phyloP scores from a whole-genome alignment of 2,113 vertebrate genomes.

The Mastomys natalensis region DNA sequence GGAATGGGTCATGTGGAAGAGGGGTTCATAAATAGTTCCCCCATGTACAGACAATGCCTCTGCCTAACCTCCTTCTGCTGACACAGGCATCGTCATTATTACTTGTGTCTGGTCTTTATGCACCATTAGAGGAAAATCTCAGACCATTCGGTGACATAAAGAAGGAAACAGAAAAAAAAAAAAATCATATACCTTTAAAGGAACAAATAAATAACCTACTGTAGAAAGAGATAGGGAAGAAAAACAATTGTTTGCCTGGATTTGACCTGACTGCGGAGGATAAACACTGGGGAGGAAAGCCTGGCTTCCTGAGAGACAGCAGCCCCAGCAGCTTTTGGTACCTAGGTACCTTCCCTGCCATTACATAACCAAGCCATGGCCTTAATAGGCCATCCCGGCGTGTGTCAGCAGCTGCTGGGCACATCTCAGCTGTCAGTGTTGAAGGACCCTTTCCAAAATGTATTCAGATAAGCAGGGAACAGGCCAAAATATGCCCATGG shows the following conservation, averaged over 20 bases:
- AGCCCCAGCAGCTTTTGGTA: conserved; percentile 39
- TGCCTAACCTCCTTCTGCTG: conserved; percentile 16
- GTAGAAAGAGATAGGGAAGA: background rate
- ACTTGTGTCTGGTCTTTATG: background rate
- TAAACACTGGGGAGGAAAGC: background rate
- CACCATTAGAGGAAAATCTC: background rate
- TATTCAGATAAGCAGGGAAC: conserved; percentile 43
- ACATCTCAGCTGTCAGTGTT: conserved; percentile 66
- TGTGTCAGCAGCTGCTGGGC: conserved; percentile 64
- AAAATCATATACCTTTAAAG: background rate
- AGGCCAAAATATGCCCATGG: conserved; percentile 58
- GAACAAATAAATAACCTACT: background rate
- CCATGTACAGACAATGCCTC: conserved; percentile 56
- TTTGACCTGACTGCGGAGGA: conserved; percentile 46
- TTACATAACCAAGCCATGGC: conserved; percentile 70
- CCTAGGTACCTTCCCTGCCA: conserved; percentile 11
- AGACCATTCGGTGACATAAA: background rate
- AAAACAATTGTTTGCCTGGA: conserved; percentile 36
- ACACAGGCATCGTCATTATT: conserved; percentile 1
- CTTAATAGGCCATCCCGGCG: conserved; percentile 39
- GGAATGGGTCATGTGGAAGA: conserved; percentile 36
- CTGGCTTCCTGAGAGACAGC: conserved; percentile 36
- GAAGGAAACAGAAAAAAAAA: background rate
- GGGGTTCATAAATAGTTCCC: conserved; percentile 31
- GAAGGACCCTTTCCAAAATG: conserved; percentile 66